Evolutionary conservation across 2,888 invertebrate genomes (phyloP), one percentile per base, ranked within the genome.

Genomic region (Torymus auratus): DNA sequence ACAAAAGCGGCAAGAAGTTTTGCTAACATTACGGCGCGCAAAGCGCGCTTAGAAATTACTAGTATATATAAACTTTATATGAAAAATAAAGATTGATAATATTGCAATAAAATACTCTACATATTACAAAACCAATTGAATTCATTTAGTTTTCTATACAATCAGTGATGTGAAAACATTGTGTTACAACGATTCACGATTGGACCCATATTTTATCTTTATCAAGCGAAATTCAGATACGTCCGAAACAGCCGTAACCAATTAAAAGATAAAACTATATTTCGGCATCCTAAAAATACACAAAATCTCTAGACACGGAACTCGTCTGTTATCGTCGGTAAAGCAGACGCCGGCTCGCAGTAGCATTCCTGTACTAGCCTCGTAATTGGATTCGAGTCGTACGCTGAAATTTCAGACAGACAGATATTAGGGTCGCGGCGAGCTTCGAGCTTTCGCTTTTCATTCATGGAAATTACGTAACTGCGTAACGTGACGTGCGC

Each of bases 401-500:
- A 23, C 23, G 28, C 23, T 20, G 41, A 68, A 61, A 58, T 62
- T 75, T 52, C 61, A 53, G 61, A 75, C 28, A 61, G 61, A n/a
- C n/a, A 28, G 68, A 68, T 68, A 61, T 68, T 68, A 75, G 28
- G 75, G 68, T 75, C 75, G 53, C 7, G 5, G 7, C 75, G 17
- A 75, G 75, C 68, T 68, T 53, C 15, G 15, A 67, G 53, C 17
- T 76, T 11, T 65, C 61, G n/a, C n/a, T 28, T 53, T 61, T 62
- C 53, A 53, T 67, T 75, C 75, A 55, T 41, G 20, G 68, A 68
- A 60, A 61, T 76, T 76, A 61, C 55, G 17, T 68, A 76, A 76
- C 14, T 2, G 12, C 17, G 14, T 28, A 13, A 23, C 56, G 20
- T 61, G 55, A 61, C 61, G 53, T 23, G 14, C 10, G 2, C 13